These are phyloP conservation scores for Clanis bilineata DNA, from an alignment of 2,888 invertebrate species.

Conservation along the genomic window DNA sequence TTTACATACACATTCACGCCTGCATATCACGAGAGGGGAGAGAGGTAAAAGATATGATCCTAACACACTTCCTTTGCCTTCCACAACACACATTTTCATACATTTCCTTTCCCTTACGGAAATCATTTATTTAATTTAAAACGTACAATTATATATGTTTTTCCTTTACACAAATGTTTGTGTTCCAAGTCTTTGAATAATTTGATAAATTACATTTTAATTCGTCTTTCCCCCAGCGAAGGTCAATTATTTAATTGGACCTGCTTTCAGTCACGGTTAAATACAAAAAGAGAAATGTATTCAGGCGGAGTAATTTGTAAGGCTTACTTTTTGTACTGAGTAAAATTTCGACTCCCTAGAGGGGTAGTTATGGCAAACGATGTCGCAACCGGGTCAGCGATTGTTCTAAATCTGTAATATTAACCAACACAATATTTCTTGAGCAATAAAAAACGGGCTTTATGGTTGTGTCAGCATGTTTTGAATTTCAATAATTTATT, in stretches of 20 bases:
- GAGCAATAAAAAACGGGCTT: conserved; percentile 1
- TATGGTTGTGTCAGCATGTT: conserved; percentile 4
- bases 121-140: too few relatives aligned
- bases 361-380: conserved; percentile 23
- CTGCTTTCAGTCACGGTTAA: neutral
- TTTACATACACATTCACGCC: too few relatives aligned
- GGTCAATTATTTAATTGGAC: conserved; percentile 9
- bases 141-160: too few relatives aligned
- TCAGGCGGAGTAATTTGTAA: conserved; percentile 3
- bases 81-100: too few relatives aligned
- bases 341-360: conserved; percentile 11
- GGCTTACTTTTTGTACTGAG: conserved; percentile 10
- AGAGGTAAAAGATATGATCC: too few relatives aligned
- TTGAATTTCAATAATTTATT: conserved; percentile 4
- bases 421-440: conserved; percentile 19
- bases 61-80: too few relatives aligned
- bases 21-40: too few relatives aligned
- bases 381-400: conserved; percentile 33
- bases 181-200: neutral
- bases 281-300: conserved; percentile 5
- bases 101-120: too few relatives aligned
- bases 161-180: neutral
- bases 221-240: neutral
- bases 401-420: conserved; percentile 25
- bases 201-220: conserved; percentile 10